A percentile compares a stretch with the other conserved stretches of the same genome.
phyloP scores from a whole-genome alignment of 2,113 vertebrate species.

The Miniopterus natalensis region DNA sequence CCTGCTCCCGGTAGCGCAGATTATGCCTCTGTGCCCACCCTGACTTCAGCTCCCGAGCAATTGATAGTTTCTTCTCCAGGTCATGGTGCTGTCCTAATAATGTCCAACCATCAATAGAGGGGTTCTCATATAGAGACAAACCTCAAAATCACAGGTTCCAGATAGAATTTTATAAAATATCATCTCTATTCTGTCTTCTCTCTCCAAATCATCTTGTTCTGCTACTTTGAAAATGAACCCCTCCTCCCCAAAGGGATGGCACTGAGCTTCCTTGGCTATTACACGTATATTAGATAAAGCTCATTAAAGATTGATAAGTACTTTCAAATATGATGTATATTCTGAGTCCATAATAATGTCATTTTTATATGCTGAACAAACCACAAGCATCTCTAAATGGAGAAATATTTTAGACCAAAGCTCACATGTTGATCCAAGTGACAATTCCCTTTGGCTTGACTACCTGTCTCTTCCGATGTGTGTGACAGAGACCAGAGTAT shows the following conservation, averaged over 20 bases:
- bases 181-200: neutral
- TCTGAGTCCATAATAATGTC: neutral
- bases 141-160: neutral
- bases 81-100: neutral
- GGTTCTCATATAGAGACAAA: neutral
- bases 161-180: neutral
- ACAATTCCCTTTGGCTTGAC: slow-evolving; percentile 6
- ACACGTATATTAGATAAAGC: neutral
- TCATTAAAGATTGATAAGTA: neutral
- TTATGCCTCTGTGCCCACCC: neutral
- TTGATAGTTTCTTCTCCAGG: neutral
- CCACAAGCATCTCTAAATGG: neutral
- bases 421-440: slow-evolving; percentile 8
- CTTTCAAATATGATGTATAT: neutral
- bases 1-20: neutral
- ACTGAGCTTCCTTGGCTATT: neutral
- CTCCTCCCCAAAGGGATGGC: neutral
- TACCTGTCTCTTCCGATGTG: slow-evolving; percentile 31
- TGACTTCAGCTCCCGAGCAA: neutral
- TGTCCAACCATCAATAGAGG: neutral
- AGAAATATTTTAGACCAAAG: slow-evolving; percentile 42
- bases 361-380: neutral
- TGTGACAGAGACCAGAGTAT: slow-evolving; percentile 29
- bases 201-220: neutral
- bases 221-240: neutral